Conservation (phyloP, 2,113 vertebrate genomes). For the Gambusia holbrooki region DNA sequence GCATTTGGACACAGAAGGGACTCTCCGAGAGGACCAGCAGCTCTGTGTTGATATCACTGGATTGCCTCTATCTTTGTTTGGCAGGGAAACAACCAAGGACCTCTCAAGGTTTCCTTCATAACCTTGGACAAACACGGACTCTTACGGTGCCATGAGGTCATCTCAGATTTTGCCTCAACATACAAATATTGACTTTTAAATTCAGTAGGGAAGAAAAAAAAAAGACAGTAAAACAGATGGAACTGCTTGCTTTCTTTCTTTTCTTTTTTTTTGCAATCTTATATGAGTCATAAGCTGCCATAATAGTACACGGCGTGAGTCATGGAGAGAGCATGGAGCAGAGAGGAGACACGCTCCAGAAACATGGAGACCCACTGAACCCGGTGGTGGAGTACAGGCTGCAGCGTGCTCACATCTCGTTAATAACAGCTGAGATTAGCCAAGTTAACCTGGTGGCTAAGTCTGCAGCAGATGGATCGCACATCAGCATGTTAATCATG, state of each 20-base stretch:
- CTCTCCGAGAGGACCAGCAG: background rate
- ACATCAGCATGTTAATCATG: slow-evolving; percentile 47
- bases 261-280: slow-evolving; percentile 20
- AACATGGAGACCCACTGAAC: slow-evolving; percentile 56
- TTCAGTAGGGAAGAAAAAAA: background rate
- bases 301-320: slow-evolving; percentile 63
- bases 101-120: slow-evolving; percentile 50
- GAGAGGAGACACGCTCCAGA: slow-evolving; percentile 38
- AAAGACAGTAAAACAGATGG: slow-evolving; percentile 1
- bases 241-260: slow-evolving; percentile 1
- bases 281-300: slow-evolving; percentile 13
- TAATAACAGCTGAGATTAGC: slow-evolving; percentile 30
- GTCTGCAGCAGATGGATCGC: slow-evolving; percentile 44
- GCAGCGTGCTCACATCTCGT: background rate
- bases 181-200: background rate
- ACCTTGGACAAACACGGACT: slow-evolving; percentile 39
- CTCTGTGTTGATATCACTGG: slow-evolving; percentile 17
- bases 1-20: slow-evolving; percentile 21
- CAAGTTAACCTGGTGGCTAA: slow-evolving; percentile 32
- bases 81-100: slow-evolving; percentile 68
- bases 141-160: background rate
- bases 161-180: background rate
- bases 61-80: slow-evolving; percentile 60
- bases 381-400: background rate
- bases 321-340: slow-evolving; percentile 31